Evolutionary conservation across 2,113 vertebrate species (phyloP).

Genomic region (Microtus pennsylvanicus): DNA sequence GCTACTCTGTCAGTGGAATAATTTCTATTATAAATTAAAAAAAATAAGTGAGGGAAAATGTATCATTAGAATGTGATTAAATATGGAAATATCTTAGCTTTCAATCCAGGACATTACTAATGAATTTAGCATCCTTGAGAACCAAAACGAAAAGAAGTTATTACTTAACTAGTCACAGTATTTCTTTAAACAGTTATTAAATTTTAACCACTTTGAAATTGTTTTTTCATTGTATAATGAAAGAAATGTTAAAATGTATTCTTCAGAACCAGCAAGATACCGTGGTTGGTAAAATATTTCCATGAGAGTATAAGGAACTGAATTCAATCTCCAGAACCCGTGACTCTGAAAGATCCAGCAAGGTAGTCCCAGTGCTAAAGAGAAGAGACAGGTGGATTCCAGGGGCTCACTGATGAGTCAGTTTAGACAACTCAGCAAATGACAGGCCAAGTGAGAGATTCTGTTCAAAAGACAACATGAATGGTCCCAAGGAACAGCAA

Average conservation of each 20-base stretch:
- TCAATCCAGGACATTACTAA: not conserved
- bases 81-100: not conserved
- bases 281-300: not conserved
- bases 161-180: not conserved
- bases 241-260: not conserved
- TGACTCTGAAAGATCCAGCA: not conserved
- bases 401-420: not conserved
- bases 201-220: not conserved
- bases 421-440: not conserved
- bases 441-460: no score
- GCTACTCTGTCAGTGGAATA: not conserved
- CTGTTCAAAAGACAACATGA: not conserved
- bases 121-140: not conserved
- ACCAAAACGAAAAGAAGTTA: not conserved
- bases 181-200: constrained; percentile 12
- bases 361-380: no score
- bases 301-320: not conserved
- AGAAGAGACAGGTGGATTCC: not conserved
- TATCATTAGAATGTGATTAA: not conserved
- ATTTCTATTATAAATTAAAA: not conserved
- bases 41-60: not conserved
- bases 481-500: not conserved
- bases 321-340: no score
- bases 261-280: not conserved
- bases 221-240: not conserved